A percentile compares a stretch with the other conserved stretches of the same genome.
phyloP scores from a whole-genome alignment of 1,140 invertebrate genomes.

The Pantala flavescens region DNA sequence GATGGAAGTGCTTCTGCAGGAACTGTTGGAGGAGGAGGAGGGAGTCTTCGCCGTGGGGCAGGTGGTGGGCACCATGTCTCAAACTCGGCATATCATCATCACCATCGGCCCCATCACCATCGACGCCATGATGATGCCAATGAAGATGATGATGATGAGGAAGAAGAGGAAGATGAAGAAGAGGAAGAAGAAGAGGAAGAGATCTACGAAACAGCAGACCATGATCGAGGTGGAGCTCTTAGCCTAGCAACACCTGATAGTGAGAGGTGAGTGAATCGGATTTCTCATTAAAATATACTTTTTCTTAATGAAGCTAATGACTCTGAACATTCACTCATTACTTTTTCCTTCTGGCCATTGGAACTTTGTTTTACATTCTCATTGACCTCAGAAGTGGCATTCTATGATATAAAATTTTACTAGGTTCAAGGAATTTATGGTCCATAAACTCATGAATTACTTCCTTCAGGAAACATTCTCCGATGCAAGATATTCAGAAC shows the following conservation, averaged over 20 bases:
- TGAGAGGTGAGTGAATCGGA: slow-evolving; percentile 53
- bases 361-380: too few species aligned
- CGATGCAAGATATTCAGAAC: too few species aligned
- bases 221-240: slow-evolving; percentile 43
- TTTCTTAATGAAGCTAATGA: background rate
- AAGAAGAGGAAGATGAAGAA: slow-evolving; percentile 12
- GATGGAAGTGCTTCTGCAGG: slow-evolving; percentile 43
- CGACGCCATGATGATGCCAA: slow-evolving; percentile 32
- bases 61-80: slow-evolving; percentile 11
- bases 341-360: too few species aligned
- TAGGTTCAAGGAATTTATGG: too few species aligned
- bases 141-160: slow-evolving; percentile 2
- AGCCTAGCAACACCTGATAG: slow-evolving; percentile 64
- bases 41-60: background rate
- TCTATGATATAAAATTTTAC: too few species aligned
- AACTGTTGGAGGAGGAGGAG: slow-evolving; percentile 32
- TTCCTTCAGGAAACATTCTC: too few species aligned
- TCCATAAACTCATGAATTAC: too few species aligned
- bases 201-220: slow-evolving; percentile 74
- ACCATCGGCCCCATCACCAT: slow-evolving; percentile 40
- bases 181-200: slow-evolving; percentile 57
- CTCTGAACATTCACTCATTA: too few species aligned
- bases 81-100: slow-evolving; percentile 35
- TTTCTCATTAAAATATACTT: too few species aligned
- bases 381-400: too few species aligned